Evolutionary conservation across 2,797 vertebrate genomes (phyloP).

Genomic region (Chrysocyon brachyurus): DNA sequence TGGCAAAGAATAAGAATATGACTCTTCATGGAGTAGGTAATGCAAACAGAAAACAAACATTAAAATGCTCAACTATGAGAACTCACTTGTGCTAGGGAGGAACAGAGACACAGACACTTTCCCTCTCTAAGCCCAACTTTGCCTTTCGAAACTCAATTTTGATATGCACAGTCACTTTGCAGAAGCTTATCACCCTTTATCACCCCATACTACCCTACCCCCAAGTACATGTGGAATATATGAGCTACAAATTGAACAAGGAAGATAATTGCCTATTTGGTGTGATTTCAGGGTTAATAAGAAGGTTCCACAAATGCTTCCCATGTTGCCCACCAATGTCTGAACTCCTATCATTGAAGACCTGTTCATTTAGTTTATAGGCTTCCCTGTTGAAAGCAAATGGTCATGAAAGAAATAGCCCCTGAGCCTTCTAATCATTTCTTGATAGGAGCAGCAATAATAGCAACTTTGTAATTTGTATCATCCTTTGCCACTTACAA

Average conservation of each 20-base stretch:
- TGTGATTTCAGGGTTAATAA: conserved; percentile 25
- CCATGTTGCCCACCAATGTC: background rate
- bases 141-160: background rate
- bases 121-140: background rate
- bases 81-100: background rate
- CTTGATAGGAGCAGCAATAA: background rate
- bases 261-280: background rate
- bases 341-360: background rate
- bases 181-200: background rate
- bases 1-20: background rate
- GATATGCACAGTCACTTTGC: background rate
- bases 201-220: background rate
- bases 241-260: background rate
- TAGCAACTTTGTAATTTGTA: background rate
- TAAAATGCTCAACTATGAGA: background rate
- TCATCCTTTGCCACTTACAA: background rate
- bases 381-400: conserved; percentile 20
- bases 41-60: background rate
- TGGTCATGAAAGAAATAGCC: background rate
- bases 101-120: background rate
- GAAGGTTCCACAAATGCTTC: background rate
- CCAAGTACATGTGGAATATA: background rate
- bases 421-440: background rate
- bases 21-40: background rate
- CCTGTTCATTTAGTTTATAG: background rate